Evolutionary conservation across 1,140 invertebrate genomes (phyloP).

Genomic region (Bathynomus jamesi): DNA sequence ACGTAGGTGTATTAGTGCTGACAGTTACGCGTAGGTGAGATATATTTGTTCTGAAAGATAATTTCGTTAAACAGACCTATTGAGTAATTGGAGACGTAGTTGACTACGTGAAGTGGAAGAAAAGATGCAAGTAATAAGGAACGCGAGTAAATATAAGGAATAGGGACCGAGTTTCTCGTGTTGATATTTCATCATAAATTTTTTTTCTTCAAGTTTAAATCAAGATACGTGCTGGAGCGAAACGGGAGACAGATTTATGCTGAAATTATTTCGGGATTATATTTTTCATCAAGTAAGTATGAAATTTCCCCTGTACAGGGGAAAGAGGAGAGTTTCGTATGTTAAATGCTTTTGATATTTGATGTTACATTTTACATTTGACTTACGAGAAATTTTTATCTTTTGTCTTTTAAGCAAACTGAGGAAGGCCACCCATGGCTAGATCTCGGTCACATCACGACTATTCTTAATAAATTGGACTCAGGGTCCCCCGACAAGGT

Average conservation of each 20-base stretch:
- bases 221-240: slow-evolving; percentile 92
- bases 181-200: background rate
- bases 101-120: too few species aligned
- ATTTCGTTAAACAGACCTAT: too few species aligned
- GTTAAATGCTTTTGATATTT: background rate
- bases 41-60: too few species aligned
- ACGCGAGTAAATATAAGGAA: too few species aligned
- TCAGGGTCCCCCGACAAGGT: slow-evolving; percentile 80
- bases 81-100: too few species aligned
- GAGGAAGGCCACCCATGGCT: slow-evolving; percentile 89
- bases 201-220: slow-evolving; percentile 60
- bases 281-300: slow-evolving; percentile 70
- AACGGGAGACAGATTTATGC: slow-evolving; percentile 93
- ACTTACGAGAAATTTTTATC: background rate
- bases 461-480: slow-evolving; percentile 89
- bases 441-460: slow-evolving; percentile 88
- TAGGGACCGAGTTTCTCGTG: too few species aligned
- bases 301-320: background rate
- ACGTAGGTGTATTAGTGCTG: too few species aligned
- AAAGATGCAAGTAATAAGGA: too few species aligned
- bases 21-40: too few species aligned
- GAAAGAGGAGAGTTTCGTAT: background rate
- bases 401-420: slow-evolving; percentile 52
- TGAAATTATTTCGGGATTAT: slow-evolving; percentile 96
- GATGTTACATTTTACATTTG: background rate